Evolutionary conservation across 2,888 invertebrate genomes (phyloP), one percentile per base, ranked within the genome.

Genomic region (Prenolepis imparis): DNA sequence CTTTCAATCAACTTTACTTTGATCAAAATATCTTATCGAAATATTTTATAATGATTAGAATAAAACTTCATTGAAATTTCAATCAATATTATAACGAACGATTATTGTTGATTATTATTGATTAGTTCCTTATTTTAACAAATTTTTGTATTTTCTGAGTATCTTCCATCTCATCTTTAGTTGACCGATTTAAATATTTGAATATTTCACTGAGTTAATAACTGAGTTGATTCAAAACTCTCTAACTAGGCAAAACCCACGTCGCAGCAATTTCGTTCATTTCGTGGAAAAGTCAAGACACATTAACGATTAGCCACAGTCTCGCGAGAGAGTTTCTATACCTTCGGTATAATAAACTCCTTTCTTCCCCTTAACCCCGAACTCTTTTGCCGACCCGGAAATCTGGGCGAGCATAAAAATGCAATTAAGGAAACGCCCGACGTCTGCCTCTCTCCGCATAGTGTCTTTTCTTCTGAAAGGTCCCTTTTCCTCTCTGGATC

Each of bases 361-460:
- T 84, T 82, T 85, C 63, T 59, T 75, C 68, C 64, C 70, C 21
- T 77, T 70, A 68, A 52, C 48, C 70, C 28, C 28, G 48, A 9
- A 68, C 70, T 55, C 44, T 73, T 74, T 55, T 2, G 84, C 48
- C 82, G 57, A 82, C 52, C 82, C 86, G 88, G 89, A 89, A 90
- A 92, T 92, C 91, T 91, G 85, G 85, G 87, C 88, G 84, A 89
- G 92, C 91, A 92, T 93, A 92, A 93, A 93, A 93, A 93, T 93
- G 92, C 92, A 93, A 93, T 93, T 93, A 92, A 92, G 91, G 91
- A 93, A 93, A 93, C 91, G 92, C 90, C 91, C 85, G 90, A 82
- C 87, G 87, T 91, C 90, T 87, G 87, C 85, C 84, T 70, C 73
- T 57, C 81, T 74, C 81, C 68, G 86, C 88, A 83, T 86, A 83